phyloP scores from a whole-genome alignment of 1,140 invertebrate species.

The Drosophila baimaii region DNA sequence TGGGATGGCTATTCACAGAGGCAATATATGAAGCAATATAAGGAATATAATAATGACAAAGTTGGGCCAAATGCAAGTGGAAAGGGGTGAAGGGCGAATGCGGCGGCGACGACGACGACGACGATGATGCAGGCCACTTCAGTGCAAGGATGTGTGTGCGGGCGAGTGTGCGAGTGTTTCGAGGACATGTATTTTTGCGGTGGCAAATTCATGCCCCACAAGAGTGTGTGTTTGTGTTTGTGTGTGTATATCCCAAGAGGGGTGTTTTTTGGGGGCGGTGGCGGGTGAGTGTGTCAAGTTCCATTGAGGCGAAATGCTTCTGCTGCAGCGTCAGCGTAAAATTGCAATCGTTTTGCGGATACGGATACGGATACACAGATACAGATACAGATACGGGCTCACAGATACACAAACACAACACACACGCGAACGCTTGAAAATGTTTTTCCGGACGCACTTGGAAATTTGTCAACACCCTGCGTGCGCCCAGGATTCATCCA shows the following conservation, averaged over 20 bases:
- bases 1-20: background rate
- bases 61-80: background rate
- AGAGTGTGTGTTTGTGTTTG: background rate
- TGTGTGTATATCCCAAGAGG: background rate
- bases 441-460: constrained; percentile 35
- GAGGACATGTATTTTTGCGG: constrained; percentile 59
- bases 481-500: constrained; percentile 10
- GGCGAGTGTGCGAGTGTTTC: constrained; percentile 27
- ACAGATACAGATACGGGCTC: constrained; percentile 19
- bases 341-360: constrained; percentile 53
- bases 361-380: constrained; percentile 54
- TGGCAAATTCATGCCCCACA: constrained; percentile 59
- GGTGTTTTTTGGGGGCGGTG: constrained; percentile 10
- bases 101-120: constrained; percentile 23
- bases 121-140: constrained; percentile 16
- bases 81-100: constrained; percentile 17
- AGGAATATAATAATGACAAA: constrained; percentile 25
- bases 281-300: constrained; percentile 43
- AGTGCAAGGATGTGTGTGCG: constrained; percentile 18
- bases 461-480: constrained; percentile 31
- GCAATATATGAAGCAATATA: background rate
- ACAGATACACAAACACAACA: constrained; percentile 28
- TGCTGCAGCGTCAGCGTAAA: constrained; percentile 75
- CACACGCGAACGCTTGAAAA: constrained; percentile 32
- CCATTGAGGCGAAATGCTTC: constrained; percentile 62